phyloP scores from a whole-genome alignment of 2,797 vertebrate genomes.

The Huso huso region DNA sequence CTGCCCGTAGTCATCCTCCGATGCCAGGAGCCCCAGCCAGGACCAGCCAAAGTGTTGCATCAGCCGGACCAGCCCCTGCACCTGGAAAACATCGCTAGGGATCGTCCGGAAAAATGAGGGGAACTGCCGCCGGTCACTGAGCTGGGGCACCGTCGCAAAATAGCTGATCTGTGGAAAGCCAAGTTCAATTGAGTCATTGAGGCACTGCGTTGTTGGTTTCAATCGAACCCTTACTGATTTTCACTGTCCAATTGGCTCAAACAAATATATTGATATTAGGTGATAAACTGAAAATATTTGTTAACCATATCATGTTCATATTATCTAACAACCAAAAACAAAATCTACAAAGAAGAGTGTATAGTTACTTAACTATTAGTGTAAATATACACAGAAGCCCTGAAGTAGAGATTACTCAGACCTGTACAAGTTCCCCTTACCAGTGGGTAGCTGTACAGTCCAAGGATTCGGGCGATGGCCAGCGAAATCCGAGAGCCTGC shows the following conservation, averaged over 20 bases:
- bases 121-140: not conserved
- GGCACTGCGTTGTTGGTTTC: no score
- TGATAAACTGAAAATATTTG: not conserved
- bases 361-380: not conserved
- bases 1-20: constrained; percentile 23
- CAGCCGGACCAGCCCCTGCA: constrained; percentile 13
- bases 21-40: constrained; percentile 21
- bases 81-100: not conserved
- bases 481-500: not conserved
- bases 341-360: not conserved
- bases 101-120: not conserved
- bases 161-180: not conserved
- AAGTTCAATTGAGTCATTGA: no score
- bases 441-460: not conserved
- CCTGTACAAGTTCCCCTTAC: not conserved
- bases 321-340: not conserved
- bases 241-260: no score
- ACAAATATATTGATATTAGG: no score
- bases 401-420: no score
- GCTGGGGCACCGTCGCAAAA: not conserved
- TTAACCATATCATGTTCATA: not conserved
- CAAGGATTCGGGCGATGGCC: not conserved
- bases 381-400: no score
- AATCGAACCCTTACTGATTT: no score
- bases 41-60: constrained; percentile 22